phyloP scores from a whole-genome alignment of 2,113 vertebrate genomes.

The Phoenicopterus ruber region DNA sequence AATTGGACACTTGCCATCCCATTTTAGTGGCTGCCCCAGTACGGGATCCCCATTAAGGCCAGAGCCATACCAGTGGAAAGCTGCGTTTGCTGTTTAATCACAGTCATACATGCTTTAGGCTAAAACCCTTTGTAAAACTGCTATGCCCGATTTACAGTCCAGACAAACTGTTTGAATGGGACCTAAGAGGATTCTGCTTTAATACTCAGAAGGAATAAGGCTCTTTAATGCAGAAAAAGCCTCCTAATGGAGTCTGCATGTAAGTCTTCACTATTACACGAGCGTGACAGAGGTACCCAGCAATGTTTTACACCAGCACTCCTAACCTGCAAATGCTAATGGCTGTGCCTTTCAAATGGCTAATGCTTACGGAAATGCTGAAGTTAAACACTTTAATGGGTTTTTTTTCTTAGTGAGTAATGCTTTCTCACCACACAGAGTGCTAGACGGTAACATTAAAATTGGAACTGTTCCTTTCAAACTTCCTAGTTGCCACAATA shows the following conservation, averaged over 20 bases:
- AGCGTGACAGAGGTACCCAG: not conserved
- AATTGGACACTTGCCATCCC: not conserved
- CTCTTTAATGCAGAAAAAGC: not conserved
- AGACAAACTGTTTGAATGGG: conserved; percentile 11
- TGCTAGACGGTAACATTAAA: not conserved
- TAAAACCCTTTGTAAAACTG: conserved; percentile 26
- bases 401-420: not conserved
- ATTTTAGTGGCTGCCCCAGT: not conserved
- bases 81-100: conserved; percentile 2
- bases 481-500: not conserved
- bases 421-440: conserved; percentile 28
- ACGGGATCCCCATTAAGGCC: not conserved
- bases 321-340: not conserved
- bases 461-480: conserved; percentile 7
- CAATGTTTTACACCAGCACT: not conserved
- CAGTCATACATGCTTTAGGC: not conserved
- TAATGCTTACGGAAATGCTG: not conserved
- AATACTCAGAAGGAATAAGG: conserved; percentile 43
- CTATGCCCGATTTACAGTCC: not conserved
- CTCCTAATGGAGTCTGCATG: not conserved
- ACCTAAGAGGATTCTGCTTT: conserved; percentile 60
- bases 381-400: not conserved
- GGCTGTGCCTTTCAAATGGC: not conserved
- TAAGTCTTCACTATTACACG: not conserved
- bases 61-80: not conserved